phyloP scores from a whole-genome alignment of 2,888 invertebrate species.

The Chrysina gloriosa region DNA sequence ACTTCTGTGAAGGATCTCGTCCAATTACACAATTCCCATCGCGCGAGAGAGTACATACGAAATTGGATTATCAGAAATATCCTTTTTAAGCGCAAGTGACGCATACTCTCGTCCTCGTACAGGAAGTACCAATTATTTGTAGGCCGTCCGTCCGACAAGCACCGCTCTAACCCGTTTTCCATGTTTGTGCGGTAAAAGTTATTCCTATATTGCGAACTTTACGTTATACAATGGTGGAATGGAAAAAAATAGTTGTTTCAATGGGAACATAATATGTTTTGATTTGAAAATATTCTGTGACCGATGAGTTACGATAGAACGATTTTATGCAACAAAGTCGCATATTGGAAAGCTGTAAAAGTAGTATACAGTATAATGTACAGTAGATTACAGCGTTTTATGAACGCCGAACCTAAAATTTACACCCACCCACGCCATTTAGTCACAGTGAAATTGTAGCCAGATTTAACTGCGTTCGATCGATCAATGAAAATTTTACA shows the following conservation, averaged over 20 bases:
- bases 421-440: not conserved
- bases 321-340: not conserved
- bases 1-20: constrained; percentile 2
- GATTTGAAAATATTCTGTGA: not conserved
- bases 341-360: not conserved
- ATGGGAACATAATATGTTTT: too few species aligned
- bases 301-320: not conserved
- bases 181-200: not conserved
- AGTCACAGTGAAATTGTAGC: not conserved
- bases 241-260: too few species aligned
- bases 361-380: not conserved
- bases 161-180: not conserved
- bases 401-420: not conserved
- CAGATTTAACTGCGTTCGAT: not conserved
- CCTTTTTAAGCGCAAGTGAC: constrained; percentile 28
- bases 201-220: not conserved
- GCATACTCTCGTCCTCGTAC: constrained; percentile 6
- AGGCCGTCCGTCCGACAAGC: not conserved
- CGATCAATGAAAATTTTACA: too few species aligned
- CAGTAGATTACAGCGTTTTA: not conserved
- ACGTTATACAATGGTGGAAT: not conserved
- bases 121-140: constrained; percentile 33
- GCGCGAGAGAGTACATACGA: not conserved
- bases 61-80: constrained; percentile 35
- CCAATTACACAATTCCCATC: constrained; percentile 22